A percentile compares a stretch with the other conserved stretches of the same genome.
These are phyloP conservation scores for Myrmecobius fasciatus DNA, from an alignment of 2,113 vertebrate species.

Conservation along the genomic window DNA sequence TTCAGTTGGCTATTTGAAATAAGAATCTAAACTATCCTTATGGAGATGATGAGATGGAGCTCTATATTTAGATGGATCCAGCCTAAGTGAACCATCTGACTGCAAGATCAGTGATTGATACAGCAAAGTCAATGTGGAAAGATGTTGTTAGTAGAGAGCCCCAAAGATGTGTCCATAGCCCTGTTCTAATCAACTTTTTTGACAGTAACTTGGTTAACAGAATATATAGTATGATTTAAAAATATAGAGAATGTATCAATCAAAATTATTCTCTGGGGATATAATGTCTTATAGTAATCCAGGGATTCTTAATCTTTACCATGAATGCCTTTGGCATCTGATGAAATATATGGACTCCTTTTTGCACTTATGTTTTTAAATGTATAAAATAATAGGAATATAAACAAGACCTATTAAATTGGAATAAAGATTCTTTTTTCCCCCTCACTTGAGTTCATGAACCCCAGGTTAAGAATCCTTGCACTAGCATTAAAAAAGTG, in stretches of 20 bases:
- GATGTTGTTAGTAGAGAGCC: not conserved
- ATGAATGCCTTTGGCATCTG: not conserved
- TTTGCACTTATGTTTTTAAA: not conserved
- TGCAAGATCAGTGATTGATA: not conserved
- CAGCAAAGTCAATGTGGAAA: not conserved
- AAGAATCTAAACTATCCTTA: not conserved
- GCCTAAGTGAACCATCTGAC: not conserved
- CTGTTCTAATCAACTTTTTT: not conserved
- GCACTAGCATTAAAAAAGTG: not conserved
- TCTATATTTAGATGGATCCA: not conserved
- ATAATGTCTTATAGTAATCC: not conserved
- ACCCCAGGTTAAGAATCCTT: not conserved
- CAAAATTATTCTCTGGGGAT: too few relatives aligned
- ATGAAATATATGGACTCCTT: not conserved
- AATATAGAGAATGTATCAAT: not conserved
- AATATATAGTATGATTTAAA: not conserved
- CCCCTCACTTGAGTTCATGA: not conserved
- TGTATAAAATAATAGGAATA: not conserved
- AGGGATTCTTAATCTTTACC: not conserved
- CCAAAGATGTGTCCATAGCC: not conserved
- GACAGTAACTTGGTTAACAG: not conserved
- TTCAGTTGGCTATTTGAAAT: not conserved
- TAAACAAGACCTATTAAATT: not conserved
- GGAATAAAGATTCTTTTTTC: not conserved
- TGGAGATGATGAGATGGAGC: not conserved